Evolutionary conservation across 1,140 invertebrate genomes (phyloP).

Genomic region (Caerostris darwini): DNA sequence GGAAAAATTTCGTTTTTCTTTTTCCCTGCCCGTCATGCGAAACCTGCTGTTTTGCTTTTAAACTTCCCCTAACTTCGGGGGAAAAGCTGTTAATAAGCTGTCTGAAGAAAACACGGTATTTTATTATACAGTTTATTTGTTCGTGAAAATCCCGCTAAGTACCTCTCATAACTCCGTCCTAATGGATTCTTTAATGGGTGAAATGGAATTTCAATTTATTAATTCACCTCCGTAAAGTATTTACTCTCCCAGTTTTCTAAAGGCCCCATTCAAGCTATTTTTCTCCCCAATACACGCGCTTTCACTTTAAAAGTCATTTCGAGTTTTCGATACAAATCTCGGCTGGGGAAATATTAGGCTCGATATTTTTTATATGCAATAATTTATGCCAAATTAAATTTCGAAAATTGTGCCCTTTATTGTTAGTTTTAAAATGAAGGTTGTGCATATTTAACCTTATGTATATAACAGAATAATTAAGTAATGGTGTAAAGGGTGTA

Average conservation of each 20-base stretch:
- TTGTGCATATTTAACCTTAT: too few relatives aligned
- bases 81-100: neutral
- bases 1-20: neutral
- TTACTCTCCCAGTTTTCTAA: neutral
- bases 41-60: neutral
- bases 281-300: too few relatives aligned
- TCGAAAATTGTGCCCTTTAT: too few relatives aligned
- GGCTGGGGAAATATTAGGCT: too few relatives aligned
- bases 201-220: neutral
- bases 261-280: neutral
- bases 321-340: too few relatives aligned
- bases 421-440: too few relatives aligned
- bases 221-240: neutral
- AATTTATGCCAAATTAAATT: too few relatives aligned
- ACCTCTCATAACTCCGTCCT: neutral
- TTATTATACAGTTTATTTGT: slow-evolving; percentile 15
- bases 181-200: neutral
- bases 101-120: neutral
- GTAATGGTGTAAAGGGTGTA: too few relatives aligned
- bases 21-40: neutral
- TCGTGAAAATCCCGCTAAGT: neutral
- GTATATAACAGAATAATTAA: too few relatives aligned
- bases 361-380: too few relatives aligned
- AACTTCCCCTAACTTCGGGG: neutral
- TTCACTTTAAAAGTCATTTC: too few relatives aligned